phyloP scores from a whole-genome alignment of 2,797 vertebrate species.

The Holocentrus rufus region DNA sequence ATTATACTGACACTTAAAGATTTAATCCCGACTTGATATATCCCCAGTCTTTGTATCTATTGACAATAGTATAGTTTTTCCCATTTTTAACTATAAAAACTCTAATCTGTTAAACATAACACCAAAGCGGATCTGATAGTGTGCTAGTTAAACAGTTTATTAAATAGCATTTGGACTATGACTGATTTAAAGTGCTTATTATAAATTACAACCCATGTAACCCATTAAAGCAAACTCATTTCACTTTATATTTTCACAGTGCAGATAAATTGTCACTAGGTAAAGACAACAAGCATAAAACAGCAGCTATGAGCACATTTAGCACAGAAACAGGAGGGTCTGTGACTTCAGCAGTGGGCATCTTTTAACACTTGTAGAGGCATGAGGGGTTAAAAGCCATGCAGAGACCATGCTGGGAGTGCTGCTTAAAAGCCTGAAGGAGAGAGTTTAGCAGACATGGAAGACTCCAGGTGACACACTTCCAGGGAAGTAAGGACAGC shows the following conservation, averaged over 20 bases:
- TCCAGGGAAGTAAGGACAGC: conserved; percentile 40
- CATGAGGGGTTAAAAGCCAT: conserved; percentile 65
- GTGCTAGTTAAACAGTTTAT: conserved; percentile 31
- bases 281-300: conserved; percentile 66
- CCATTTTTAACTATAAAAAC: conserved; percentile 50
- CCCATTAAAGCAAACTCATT: conserved; percentile 50
- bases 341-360: conserved; percentile 46
- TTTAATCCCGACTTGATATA: conserved; percentile 43
- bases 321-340: conserved; percentile 49
- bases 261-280: conserved; percentile 61
- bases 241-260: conserved; percentile 75
- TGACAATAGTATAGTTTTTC: conserved; percentile 29
- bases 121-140: conserved; percentile 32
- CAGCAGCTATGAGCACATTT: conserved; percentile 50
- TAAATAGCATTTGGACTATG: conserved; percentile 45
- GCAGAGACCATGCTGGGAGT: conserved; percentile 72
- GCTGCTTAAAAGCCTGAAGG: conserved; percentile 48
- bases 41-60: conserved; percentile 14
- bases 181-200: conserved; percentile 70
- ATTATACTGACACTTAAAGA: conserved; percentile 51
- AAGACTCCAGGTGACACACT: conserved; percentile 62
- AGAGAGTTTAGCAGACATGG: conserved; percentile 56
- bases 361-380: conserved; percentile 32
- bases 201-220: conserved; percentile 47
- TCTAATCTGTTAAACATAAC: conserved; percentile 37